Conservation (phyloP, 2,888 invertebrate species). For the Cinara cedri region DNA sequence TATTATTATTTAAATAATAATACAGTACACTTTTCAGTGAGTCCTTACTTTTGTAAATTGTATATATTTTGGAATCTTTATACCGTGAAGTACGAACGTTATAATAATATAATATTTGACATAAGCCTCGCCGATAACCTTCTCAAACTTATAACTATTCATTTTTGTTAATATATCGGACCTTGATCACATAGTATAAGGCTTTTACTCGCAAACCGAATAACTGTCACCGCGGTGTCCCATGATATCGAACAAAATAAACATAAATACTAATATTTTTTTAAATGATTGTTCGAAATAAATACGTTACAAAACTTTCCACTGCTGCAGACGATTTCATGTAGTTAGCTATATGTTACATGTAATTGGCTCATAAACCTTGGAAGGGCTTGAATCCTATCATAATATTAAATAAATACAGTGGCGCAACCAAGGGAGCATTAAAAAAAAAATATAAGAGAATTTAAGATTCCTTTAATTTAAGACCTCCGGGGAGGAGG, state of each 20-base stretch:
- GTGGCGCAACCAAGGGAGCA: too few species aligned
- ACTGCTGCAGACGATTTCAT: neutral
- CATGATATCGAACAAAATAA: too few species aligned
- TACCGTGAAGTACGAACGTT: conserved; percentile 28
- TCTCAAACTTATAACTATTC: neutral
- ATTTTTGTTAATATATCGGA: conserved; percentile 15
- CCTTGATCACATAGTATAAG: neutral
- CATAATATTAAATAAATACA: too few species aligned
- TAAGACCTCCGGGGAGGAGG: too few species aligned
- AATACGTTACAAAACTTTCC: neutral
- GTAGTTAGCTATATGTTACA: too few species aligned
- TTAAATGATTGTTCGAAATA: neutral
- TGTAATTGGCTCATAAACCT: too few species aligned
- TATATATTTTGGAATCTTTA: conserved; percentile 19
- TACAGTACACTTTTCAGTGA: neutral
- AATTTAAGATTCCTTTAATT: too few species aligned
- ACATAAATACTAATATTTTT: conserved; percentile 13
- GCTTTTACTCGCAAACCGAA: too few species aligned
- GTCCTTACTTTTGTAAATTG: neutral
- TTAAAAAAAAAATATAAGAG: too few species aligned
- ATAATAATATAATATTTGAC: conserved; percentile 2
- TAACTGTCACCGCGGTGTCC: neutral
- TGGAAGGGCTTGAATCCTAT: too few species aligned
- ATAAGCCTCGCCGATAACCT: conserved; percentile 24
- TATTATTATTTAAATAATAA: neutral